Conservation (phyloP, 2,113 vertebrate species). For the Microcebus griseorufus region DNA sequence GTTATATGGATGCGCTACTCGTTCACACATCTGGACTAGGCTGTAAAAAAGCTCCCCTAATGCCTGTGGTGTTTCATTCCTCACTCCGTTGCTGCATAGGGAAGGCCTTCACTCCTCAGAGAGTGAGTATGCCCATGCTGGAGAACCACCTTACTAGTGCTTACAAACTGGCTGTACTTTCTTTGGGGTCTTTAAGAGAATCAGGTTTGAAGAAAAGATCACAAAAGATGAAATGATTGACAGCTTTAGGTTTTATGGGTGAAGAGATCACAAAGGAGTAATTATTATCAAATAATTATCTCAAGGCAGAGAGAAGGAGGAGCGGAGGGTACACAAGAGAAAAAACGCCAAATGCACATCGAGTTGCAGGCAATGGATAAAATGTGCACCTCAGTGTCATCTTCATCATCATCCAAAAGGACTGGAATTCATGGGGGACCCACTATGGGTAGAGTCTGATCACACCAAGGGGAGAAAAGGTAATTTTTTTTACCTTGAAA, state of each 20-base stretch:
- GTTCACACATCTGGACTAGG: neutral
- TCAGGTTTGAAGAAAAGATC: neutral
- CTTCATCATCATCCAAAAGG: neutral
- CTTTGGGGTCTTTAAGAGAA: slow-evolving; percentile 8
- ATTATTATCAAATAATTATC: neutral
- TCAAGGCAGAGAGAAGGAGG: neutral
- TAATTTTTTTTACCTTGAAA: neutral
- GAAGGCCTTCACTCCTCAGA: neutral
- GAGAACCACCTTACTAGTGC: neutral
- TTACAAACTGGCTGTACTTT: neutral
- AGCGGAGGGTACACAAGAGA: neutral
- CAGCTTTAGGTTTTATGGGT: neutral
- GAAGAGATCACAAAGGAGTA: neutral
- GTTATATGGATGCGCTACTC: neutral
- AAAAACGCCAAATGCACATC: neutral
- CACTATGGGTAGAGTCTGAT: neutral
- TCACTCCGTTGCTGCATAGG: neutral
- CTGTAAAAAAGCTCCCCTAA: neutral
- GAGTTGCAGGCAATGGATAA: neutral
- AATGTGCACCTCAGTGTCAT: neutral
- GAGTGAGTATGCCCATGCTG: neutral
- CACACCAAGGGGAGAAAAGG: neutral
- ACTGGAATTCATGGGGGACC: neutral
- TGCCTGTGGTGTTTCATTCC: neutral
- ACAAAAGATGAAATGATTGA: neutral